Conservation (phyloP, 2,888 invertebrate genomes). For the Drosophila parthenogenetica region DNA sequence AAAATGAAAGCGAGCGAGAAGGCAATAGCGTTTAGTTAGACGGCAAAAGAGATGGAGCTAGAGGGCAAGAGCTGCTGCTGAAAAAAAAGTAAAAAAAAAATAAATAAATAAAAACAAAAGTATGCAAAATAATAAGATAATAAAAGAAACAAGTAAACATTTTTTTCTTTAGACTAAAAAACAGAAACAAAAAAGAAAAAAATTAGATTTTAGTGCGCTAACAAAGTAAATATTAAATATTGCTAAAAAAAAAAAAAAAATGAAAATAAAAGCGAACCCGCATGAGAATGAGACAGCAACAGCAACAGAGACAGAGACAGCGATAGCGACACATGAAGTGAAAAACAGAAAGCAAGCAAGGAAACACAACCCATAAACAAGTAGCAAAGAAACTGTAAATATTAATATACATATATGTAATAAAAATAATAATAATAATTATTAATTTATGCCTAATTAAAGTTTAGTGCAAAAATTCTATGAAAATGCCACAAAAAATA, state of each 20-base stretch:
- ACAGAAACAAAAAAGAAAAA: conserved; percentile 11
- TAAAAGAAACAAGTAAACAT: conserved; percentile 39
- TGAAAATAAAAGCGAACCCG: conserved; percentile 17
- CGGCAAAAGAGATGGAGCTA: conserved; percentile 18
- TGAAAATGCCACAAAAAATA: conserved; percentile 38
- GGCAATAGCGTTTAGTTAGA: conserved; percentile 17
- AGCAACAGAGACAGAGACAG: conserved; percentile 16
- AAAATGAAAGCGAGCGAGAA: neutral
- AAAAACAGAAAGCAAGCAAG: conserved; percentile 3
- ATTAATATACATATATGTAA: conserved; percentile 69
- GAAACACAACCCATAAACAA: conserved; percentile 32
- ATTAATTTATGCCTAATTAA: conserved; percentile 72
- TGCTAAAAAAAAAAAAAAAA: conserved; percentile 31
- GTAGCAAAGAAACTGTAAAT: conserved; percentile 78
- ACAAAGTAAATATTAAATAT: conserved; percentile 63
- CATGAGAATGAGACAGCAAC: conserved; percentile 41
- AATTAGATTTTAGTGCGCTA: conserved; percentile 58
- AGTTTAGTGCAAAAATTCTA: conserved; percentile 53
- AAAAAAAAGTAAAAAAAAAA: neutral
- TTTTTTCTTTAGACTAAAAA: conserved; percentile 68
- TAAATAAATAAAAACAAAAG: neutral
- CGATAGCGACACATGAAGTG: conserved; percentile 17
- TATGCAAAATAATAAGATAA: conserved; percentile 10
- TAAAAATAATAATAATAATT: conserved; percentile 34
- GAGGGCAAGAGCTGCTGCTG: conserved; percentile 10